Evolutionary conservation across 30 jellyfish, hydroid and myxozoan genomes (phyloP), one percentile per base, ranked within the genome.

Genomic region (Aurelia aurita complex sp. Pacific): DNA sequence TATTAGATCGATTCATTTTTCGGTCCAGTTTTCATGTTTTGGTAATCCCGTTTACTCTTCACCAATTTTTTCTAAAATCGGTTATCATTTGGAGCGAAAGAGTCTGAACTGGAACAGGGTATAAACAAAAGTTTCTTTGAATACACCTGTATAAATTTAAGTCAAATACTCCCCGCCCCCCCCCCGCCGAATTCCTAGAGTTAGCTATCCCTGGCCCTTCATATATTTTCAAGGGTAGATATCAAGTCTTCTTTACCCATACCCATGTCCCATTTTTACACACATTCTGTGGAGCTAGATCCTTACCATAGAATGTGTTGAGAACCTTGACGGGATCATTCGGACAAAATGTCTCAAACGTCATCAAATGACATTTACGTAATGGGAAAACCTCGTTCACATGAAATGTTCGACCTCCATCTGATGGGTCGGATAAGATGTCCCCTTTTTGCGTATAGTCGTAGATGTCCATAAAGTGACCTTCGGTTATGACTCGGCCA

Each of bases 311-410:
- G 11, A 84, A 77, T n/a, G 61, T 64, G 16, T 38, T 50, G 67
- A 94, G 85, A 17, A 89, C 36, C 55, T 60, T 74, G 29, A 40
- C 81, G 2, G 99, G 99, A 33, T 74, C 74, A 55, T 89, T 89
- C 11, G 98, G 97, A 70, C 98, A 92, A 23, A 23, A 54, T n/a
- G 95, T 81, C 55, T 86, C 83, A 38, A 52, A 17, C 0, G 72
- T 79, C 96, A 92, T 81, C 33, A 92, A 77, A 38, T 33, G 73
- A 76, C 99, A 94, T 63, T 71, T 74, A 14, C 80, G 84, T 34
- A 89, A 69, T 50, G 99, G 99, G 76, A 84, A 94, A n/a, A 94
- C 74, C 64, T 94, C 99, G 17, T 74, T 66, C 57, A 46, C 67
- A 10, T 79, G 66, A 54, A 77, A 89, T 50, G 35, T 54, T 11